Evolutionary conservation across 2,113 vertebrate genomes (phyloP), one percentile per base, ranked within the genome.

Genomic region (Lycaon pictus): DNA sequence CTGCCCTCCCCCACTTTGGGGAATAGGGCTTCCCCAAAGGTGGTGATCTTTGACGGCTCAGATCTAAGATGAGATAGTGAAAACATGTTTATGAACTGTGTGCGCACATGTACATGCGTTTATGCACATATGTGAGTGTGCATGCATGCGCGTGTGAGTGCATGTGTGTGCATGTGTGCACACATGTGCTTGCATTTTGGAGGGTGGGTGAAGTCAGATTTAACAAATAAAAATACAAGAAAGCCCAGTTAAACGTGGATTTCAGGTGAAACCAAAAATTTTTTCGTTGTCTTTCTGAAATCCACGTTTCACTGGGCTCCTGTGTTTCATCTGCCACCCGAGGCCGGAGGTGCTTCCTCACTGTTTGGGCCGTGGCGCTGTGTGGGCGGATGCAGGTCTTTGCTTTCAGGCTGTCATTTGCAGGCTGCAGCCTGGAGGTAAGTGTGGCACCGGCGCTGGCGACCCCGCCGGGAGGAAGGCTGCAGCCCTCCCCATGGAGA

Each of bases 401-500:
- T 35, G 20, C 7, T 53, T 4, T 15, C 48, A 23, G 63, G 29
- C 62, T 48, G 19, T 5, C 2, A 17, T 37, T 7, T 43, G 3
- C 16, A 1, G 23, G 81, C 58, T 48, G 27, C 5, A 5, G 7
- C 29, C 43, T 67, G 56, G 55, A 32, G 82, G 43, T 67, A 2
- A 8, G 51, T 27, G 20, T 17, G 53, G 22, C 51, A 17, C 9
- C 51, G 13, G 22, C 12, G 1, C 77, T 4, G 8, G 3, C 11
- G 32, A 17, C 22, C 65, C 51, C 2, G 2, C 83, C 2, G 63
- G 63, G 84, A 15, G n/a, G 48, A 53, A 19, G 32, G 32, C 37
- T 11, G 48, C 20, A 2, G 63, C 4, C 23, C 63, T 55, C 84
- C 0, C 4, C 4, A 13, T 1, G 0, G 27, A 7, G 63, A 51